A percentile compares a stretch with the other conserved stretches of the same genome.
phyloP scores from a whole-genome alignment of 2,797 vertebrate species.

The Heterohyrax brucei region DNA sequence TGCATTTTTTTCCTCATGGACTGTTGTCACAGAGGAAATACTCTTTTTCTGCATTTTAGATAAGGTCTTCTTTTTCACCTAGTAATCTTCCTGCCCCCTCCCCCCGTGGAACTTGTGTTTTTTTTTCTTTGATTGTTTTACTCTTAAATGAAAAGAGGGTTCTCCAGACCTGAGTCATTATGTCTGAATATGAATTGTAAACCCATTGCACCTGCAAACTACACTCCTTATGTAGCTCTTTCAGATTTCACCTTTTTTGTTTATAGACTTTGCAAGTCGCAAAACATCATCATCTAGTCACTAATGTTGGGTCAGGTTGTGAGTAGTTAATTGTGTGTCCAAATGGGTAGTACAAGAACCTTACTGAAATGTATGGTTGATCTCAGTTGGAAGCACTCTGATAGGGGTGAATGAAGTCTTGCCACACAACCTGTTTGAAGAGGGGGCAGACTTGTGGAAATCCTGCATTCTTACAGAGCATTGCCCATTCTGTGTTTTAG shows the following conservation, averaged over 20 bases:
- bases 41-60: constrained; percentile 32
- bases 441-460: constrained; percentile 2
- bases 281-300: not conserved
- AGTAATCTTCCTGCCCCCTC: not conserved
- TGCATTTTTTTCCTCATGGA: not conserved
- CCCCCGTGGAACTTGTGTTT: not conserved
- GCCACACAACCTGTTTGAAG: not conserved
- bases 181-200: not conserved
- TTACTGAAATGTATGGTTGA: constrained; percentile 40
- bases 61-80: not conserved
- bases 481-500: constrained; percentile 17
- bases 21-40: constrained; percentile 5
- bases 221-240: not conserved
- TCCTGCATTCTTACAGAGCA: not conserved
- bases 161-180: constrained; percentile 17
- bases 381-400: not conserved
- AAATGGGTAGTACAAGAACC: not conserved
- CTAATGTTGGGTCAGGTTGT: not conserved
- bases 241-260: constrained; percentile 18
- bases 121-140: not conserved
- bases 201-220: not conserved
- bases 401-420: constrained; percentile 2
- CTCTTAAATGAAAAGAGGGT: constrained; percentile 51
- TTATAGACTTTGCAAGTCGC: not conserved
- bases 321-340: constrained; percentile 11